Base-by-base conservation (phyloP, 2,888 invertebrate species). In the Netelia virgata region DNA sequence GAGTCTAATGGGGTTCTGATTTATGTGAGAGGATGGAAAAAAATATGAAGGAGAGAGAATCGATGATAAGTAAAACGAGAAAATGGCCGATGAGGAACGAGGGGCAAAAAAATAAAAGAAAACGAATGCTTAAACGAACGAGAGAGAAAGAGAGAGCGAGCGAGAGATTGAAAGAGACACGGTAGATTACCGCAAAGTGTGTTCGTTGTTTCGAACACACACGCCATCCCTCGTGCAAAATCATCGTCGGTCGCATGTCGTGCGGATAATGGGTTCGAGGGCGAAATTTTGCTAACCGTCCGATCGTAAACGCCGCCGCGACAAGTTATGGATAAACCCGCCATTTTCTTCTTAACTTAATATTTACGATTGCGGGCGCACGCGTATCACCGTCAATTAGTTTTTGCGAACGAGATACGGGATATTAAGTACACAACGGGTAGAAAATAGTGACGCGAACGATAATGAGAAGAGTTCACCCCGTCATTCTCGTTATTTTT, bases 251-350 rank as follows among this genome's bases (percentile, higher is more conserved):
- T 77, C 74, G 73, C 68, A 78, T 78, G 68, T 83, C 83, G 78
- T 83, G 83, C 74, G 74, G 70, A 83, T 78, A 84, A 77, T 70
- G 82, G 82, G 68, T 75, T 20, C 61, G 69, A 77, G 63, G 57
- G 36, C 36, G 55, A 47, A 74, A 69, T 59, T 74, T 73, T 57
- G n/a, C 53, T 41, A 59, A 64, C 23, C 69, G 55, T 23, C 63
- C 53, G 43, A 73, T 66, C 50, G 68, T 81, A 66, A 84, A 76
- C 47, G 47, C 10, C 10, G 47, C 11, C 11, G 66, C 47, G 53
- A 73, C 73, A 53, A 76, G 53, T 66, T 43, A n/a, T 20, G 36
- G 43, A 72, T 61, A 77, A 41, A 76, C 28, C 14, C 14, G 11
- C 14, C 43, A 66, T 66, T 16, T 11, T 23, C 5, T 66, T 23